phyloP scores from a whole-genome alignment of 2,888 invertebrate species.

The Mellilla xanthometata region DNA sequence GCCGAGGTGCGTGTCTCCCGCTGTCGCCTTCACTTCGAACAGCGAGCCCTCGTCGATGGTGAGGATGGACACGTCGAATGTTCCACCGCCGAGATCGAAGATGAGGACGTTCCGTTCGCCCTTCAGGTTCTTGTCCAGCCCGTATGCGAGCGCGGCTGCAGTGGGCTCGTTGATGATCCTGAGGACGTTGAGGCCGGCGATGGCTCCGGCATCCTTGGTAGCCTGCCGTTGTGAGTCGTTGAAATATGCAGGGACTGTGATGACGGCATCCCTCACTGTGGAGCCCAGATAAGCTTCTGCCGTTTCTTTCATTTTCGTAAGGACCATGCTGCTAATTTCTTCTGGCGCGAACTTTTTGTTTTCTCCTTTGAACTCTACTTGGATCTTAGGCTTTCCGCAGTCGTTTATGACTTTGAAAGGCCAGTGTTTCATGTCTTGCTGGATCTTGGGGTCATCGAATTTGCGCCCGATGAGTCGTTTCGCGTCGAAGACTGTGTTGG shows the following conservation, averaged over 20 bases:
- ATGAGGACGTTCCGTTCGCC: conserved; percentile 85
- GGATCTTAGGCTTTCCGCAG: conserved; percentile 85
- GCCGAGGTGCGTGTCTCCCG: conserved; percentile 92
- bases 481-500: conserved; percentile 88
- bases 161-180: conserved; percentile 93
- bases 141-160: conserved; percentile 88
- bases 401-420: conserved; percentile 89
- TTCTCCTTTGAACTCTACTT: conserved; percentile 86
- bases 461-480: conserved; percentile 91
- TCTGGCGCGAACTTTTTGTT: conserved; percentile 85
- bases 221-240: conserved; percentile 89
- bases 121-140: conserved; percentile 85
- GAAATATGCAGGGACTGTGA: conserved; percentile 92
- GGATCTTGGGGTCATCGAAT: conserved; percentile 88
- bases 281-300: conserved; percentile 88
- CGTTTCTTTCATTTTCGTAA: conserved; percentile 83
- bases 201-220: conserved; percentile 92
- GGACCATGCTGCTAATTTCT: conserved; percentile 87
- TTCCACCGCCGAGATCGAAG: conserved; percentile 85
- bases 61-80: conserved; percentile 92
- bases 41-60: conserved; percentile 89
- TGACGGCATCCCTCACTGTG: conserved; percentile 87
- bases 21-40: conserved; percentile 91
- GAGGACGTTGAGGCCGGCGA: conserved; percentile 89
- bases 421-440: conserved; percentile 92